phyloP scores from a whole-genome alignment of 1,140 invertebrate genomes.

The Eurosta solidaginis region DNA sequence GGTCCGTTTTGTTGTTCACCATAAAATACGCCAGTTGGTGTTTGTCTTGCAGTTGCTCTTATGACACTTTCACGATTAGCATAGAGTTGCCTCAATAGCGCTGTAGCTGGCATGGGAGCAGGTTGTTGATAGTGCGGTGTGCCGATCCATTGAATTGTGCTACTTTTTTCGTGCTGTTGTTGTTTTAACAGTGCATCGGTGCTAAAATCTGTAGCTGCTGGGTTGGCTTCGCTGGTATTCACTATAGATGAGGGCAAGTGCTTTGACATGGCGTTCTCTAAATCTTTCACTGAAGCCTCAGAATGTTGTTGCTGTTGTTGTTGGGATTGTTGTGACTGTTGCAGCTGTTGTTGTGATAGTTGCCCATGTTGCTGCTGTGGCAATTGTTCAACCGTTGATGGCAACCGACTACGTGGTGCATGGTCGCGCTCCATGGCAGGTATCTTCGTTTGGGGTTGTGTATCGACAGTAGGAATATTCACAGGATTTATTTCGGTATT shows the following conservation, averaged over 20 bases:
- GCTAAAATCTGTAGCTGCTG: slow-evolving; percentile 77
- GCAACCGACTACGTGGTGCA: slow-evolving; percentile 49
- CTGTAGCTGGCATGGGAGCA: slow-evolving; percentile 76
- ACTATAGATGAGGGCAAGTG: slow-evolving; percentile 74
- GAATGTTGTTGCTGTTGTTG: slow-evolving; percentile 35
- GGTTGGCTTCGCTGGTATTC: slow-evolving; percentile 40
- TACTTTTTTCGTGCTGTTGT: slow-evolving; percentile 67
- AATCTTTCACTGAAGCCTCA: slow-evolving; percentile 69
- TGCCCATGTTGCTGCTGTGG: not conserved
- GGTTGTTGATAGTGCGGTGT: slow-evolving; percentile 75
- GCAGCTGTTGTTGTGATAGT: not conserved
- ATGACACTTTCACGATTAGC: slow-evolving; percentile 94
- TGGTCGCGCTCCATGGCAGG: slow-evolving; percentile 46
- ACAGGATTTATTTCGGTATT: not conserved
- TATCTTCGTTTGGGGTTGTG: slow-evolving; percentile 51
- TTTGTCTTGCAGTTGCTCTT: slow-evolving; percentile 66
- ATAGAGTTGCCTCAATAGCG: slow-evolving; percentile 85
- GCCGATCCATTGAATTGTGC: slow-evolving; percentile 93
- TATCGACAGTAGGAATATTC: slow-evolving; percentile 8
- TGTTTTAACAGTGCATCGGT: slow-evolving; percentile 77
- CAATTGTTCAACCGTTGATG: slow-evolving; percentile 50
- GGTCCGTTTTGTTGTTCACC: slow-evolving; percentile 70
- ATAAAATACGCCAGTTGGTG: slow-evolving; percentile 58
- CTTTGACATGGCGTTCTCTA: slow-evolving; percentile 96
- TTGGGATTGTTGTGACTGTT: slow-evolving; percentile 21